Conservation (phyloP, 2,113 vertebrate genomes). For the Balaeniceps rex region DNA sequence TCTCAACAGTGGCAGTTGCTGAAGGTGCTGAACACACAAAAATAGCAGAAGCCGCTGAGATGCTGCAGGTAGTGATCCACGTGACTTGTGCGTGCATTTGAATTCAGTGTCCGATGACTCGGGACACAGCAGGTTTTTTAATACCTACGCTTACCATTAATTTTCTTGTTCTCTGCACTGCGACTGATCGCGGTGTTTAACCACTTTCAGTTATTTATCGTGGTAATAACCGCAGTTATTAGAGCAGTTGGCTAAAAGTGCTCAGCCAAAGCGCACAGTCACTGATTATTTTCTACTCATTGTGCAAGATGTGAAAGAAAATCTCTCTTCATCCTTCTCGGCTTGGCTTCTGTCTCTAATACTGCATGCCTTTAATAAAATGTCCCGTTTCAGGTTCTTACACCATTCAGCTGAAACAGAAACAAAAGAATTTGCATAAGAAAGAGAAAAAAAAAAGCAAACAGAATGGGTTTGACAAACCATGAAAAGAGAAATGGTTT, state of each 20-base stretch:
- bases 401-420: background rate
- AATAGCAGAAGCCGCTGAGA: accelerated
- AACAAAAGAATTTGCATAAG: background rate
- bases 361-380: background rate
- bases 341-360: background rate
- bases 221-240: background rate
- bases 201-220: background rate
- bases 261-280: background rate
- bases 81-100: accelerated
- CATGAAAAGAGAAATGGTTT: background rate
- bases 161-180: background rate
- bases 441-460: background rate
- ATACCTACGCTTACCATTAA: background rate
- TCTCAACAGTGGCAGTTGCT: accelerated
- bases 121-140: background rate
- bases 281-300: background rate
- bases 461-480: background rate
- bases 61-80: background rate
- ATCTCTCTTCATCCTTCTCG: background rate
- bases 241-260: background rate
- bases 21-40: background rate
- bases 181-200: accelerated
- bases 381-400: background rate
- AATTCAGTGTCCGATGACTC: accelerated
- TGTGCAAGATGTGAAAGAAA: background rate